A percentile compares a stretch with the other conserved stretches of the same genome.
These are phyloP conservation scores for Pseudomyrmex flavicornis DNA, from an alignment of 1,140 invertebrate genomes.

Conservation along the genomic window DNA sequence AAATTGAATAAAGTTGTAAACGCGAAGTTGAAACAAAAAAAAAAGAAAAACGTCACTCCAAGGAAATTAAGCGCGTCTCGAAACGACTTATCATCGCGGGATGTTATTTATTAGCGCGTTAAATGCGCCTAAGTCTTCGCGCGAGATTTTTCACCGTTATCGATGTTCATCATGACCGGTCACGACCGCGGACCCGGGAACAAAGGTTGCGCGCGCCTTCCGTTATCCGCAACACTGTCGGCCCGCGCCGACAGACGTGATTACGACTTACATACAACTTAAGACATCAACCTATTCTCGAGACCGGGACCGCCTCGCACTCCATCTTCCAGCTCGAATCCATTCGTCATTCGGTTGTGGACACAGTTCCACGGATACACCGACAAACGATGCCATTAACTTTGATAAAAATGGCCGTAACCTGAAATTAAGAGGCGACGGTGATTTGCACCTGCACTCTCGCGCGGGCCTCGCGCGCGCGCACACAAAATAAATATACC, in stretches of 20 bases:
- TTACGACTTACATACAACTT: conserved; percentile 53
- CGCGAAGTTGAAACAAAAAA: not conserved
- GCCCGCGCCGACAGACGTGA: conserved; percentile 23
- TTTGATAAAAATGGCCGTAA: conserved; percentile 36
- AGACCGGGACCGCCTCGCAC: conserved; percentile 16
- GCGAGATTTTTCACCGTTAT: conserved; percentile 45
- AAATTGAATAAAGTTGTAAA: not conserved
- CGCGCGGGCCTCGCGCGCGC: not conserved
- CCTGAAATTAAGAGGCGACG: conserved; percentile 47
- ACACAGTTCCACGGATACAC: conserved; percentile 39
- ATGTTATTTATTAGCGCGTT: conserved; percentile 58
- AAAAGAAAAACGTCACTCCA: not conserved
- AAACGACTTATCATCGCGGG: conserved; percentile 21
- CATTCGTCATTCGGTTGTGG: conserved; percentile 62
- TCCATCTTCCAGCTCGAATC: conserved; percentile 47
- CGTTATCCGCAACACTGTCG: conserved; percentile 53
- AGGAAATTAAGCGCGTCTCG: not conserved
- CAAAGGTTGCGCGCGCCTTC: conserved; percentile 61
- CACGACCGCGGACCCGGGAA: conserved; percentile 33
- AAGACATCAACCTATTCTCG: conserved; percentile 63
- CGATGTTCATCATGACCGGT: conserved; percentile 43
- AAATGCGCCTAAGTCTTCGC: conserved; percentile 44
- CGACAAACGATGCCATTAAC: conserved; percentile 59
- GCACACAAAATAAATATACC: conserved; percentile 38
- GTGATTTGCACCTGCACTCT: conserved; percentile 53